These are phyloP conservation scores for Erannis defoliaria DNA, from an alignment of 2,888 invertebrate genomes.

Conservation along the genomic window DNA sequence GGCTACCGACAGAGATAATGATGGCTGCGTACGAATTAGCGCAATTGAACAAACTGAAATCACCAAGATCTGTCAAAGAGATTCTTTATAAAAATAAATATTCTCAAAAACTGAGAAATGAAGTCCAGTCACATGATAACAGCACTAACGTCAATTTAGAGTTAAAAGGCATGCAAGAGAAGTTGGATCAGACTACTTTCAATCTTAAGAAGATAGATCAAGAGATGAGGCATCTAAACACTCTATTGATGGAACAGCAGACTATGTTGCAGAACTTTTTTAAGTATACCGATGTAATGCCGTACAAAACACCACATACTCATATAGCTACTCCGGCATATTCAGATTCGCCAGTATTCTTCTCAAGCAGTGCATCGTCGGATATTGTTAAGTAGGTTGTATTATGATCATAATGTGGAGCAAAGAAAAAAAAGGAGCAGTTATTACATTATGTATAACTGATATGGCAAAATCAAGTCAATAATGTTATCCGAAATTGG, in stretches of 20 bases:
- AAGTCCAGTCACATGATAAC: constrained; percentile 72
- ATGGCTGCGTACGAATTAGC: constrained; percentile 93
- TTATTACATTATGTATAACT: neutral
- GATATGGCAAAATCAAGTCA: neutral
- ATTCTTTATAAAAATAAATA: constrained; percentile 86
- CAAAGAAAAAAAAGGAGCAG: neutral
- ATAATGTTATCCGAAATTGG: neutral
- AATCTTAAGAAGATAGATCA: constrained; percentile 90
- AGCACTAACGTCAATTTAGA: constrained; percentile 80
- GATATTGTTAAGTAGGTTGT: constrained; percentile 31
- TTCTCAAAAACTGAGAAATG: constrained; percentile 88
- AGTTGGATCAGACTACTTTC: constrained; percentile 90
- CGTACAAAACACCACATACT: constrained; percentile 53
- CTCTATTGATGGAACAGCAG: constrained; percentile 76
- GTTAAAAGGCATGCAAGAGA: constrained; percentile 88
- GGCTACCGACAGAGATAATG: constrained; percentile 92
- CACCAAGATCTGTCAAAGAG: constrained; percentile 88
- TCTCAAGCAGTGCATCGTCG: constrained; percentile 47
- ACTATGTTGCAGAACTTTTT: constrained; percentile 70
- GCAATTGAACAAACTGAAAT: constrained; percentile 89
- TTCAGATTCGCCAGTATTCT: constrained; percentile 72
- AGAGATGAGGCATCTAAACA: constrained; percentile 90
- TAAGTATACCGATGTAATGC: constrained; percentile 59
- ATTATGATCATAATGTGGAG: neutral
- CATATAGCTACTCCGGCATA: constrained; percentile 60